Conservation (phyloP, 1,140 invertebrate species). For the Drosophila santomea region DNA sequence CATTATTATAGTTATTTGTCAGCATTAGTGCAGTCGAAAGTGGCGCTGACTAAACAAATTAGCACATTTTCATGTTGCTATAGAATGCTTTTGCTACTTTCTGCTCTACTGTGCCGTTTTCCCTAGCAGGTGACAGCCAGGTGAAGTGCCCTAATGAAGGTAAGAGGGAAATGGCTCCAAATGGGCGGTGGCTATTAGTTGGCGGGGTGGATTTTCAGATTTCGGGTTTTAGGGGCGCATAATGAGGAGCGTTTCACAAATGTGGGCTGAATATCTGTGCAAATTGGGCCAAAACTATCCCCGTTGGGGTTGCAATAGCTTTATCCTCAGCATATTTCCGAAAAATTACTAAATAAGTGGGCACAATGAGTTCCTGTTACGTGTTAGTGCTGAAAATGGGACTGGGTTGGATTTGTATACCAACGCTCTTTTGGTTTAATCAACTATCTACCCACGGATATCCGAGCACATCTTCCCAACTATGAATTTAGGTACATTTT, state of each 20-base stretch:
- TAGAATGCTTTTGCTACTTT: conserved; percentile 43
- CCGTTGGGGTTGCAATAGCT: neutral
- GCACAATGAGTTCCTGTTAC: neutral
- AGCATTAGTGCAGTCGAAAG: conserved; percentile 54
- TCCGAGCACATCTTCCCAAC: no score
- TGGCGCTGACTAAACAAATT: conserved; percentile 62
- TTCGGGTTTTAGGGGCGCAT: conserved; percentile 6
- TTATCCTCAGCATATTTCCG: conserved; percentile 4
- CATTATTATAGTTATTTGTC: conserved; percentile 65
- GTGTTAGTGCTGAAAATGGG: neutral
- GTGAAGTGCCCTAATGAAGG: conserved; percentile 38
- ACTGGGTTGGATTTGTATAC: neutral
- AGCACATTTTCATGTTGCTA: conserved; percentile 54
- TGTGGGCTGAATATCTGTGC: conserved; percentile 6
- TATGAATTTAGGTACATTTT: no score
- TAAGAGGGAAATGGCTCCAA: conserved; percentile 25
- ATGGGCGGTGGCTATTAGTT: conserved; percentile 31
- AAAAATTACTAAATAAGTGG: conserved; percentile 10
- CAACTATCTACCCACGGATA: no score
- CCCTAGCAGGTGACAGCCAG: conserved; percentile 25
- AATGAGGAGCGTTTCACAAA: conserved; percentile 2
- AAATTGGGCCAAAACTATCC: conserved; percentile 5
- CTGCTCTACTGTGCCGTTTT: conserved; percentile 1
- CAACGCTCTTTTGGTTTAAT: no score
- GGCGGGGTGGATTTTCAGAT: neutral